phyloP scores from a whole-genome alignment of 2,888 invertebrate species.

The Teleiodes luculella region DNA sequence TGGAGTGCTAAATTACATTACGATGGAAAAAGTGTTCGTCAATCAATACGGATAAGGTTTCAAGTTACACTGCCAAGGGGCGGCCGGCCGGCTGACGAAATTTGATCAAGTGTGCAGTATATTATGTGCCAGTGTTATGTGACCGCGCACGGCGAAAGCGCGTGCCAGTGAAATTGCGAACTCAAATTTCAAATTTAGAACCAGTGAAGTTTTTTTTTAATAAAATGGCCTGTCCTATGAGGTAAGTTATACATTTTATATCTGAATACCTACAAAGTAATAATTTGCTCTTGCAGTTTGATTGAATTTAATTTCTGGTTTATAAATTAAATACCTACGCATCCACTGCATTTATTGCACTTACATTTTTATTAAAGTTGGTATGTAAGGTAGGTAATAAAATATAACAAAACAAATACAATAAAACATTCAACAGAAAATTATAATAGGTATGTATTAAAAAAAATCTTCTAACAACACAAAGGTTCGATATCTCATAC shows the following conservation, averaged over 20 bases:
- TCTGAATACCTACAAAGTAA: too few species aligned
- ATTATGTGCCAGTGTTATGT: slow-evolving; percentile 34
- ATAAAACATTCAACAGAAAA: too few species aligned
- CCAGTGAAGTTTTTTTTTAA: slow-evolving; percentile 16
- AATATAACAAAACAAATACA: too few species aligned
- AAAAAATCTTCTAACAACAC: too few species aligned
- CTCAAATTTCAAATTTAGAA: background rate
- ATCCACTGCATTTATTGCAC: too few species aligned
- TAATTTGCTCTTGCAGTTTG: too few species aligned
- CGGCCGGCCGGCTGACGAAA: slow-evolving; percentile 52
- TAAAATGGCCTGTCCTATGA: slow-evolving; percentile 70
- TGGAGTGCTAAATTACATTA: background rate
- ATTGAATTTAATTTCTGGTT: too few species aligned
- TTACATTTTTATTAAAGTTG: too few species aligned
- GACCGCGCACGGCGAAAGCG: slow-evolving; percentile 42
- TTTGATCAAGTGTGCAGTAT: slow-evolving; percentile 22
- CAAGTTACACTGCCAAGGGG: slow-evolving; percentile 41
- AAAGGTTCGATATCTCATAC: too few species aligned
- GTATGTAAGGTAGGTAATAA: too few species aligned
- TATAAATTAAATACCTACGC: too few species aligned
- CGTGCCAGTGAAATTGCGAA: slow-evolving; percentile 23
- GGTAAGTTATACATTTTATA: slow-evolving; percentile 41
- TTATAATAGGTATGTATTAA: too few species aligned
- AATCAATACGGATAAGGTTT: slow-evolving; percentile 32
- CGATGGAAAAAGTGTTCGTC: slow-evolving; percentile 8